Conservation (phyloP, 2,888 invertebrate genomes). For the Drosophila robusta region DNA sequence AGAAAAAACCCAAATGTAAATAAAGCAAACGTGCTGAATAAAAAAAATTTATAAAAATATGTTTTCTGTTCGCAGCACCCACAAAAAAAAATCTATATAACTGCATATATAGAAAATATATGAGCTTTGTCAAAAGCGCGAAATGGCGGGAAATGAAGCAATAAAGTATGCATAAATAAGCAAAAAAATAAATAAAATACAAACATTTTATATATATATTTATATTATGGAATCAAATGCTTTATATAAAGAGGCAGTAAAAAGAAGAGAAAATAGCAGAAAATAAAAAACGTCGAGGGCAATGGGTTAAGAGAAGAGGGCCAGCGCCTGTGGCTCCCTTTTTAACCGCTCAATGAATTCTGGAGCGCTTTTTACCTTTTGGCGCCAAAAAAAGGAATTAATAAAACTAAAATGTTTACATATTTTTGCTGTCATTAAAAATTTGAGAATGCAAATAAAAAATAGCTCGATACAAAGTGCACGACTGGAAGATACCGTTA, state of each 20-base stretch:
- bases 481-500: neutral
- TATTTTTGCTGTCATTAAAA: conserved; percentile 33
- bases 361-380: conserved; percentile 5
- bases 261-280: conserved; percentile 29
- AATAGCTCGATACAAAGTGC: neutral
- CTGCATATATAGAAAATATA: conserved; percentile 51
- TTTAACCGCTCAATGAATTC: conserved; percentile 61
- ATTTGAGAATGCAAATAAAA: conserved; percentile 33
- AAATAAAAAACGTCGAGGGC: conserved; percentile 6
- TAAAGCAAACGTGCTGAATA: conserved; percentile 46
- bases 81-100: conserved; percentile 32
- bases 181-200: conserved; percentile 27
- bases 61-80: conserved; percentile 43
- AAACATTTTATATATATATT: conserved; percentile 2
- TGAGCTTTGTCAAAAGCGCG: conserved; percentile 38
- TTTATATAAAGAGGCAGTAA: conserved; percentile 49
- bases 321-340: conserved; percentile 34
- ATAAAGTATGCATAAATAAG: conserved; percentile 58
- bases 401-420: conserved; percentile 16
- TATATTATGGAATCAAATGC: conserved; percentile 50
- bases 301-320: neutral
- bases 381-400: conserved; percentile 13
- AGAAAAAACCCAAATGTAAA: conserved; percentile 38
- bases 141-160: conserved; percentile 68
- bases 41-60: conserved; percentile 51